These are phyloP conservation scores for Choristoneura fumiferana DNA, from an alignment of 1,140 invertebrate species.

Conservation along the genomic window DNA sequence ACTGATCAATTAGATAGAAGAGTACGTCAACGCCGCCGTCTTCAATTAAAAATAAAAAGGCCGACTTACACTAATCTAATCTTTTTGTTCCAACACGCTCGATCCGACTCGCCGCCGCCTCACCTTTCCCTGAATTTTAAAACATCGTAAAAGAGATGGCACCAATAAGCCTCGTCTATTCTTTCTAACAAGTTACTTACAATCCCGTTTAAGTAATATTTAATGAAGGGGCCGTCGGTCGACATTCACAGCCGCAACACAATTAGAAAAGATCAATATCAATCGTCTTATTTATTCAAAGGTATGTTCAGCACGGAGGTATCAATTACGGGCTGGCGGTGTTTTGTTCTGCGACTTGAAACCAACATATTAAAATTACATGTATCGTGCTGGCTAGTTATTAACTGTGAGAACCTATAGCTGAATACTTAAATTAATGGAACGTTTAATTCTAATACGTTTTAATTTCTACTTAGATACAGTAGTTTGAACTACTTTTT, in stretches of 20 bases:
- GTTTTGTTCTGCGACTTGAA: neutral
- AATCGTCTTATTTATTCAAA: constrained; percentile 54
- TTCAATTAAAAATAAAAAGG: neutral
- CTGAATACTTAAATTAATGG: no score
- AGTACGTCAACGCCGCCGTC: neutral
- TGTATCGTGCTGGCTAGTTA: neutral
- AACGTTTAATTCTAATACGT: no score
- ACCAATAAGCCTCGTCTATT: constrained; percentile 41
- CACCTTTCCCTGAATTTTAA: constrained; percentile 25
- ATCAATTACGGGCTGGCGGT: constrained; percentile 4
- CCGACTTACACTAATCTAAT: neutral
- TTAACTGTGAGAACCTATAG: no score
- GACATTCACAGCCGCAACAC: constrained; percentile 51
- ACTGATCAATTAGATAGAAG: no score
- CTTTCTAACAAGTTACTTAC: constrained; percentile 60
- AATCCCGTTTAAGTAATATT: constrained; percentile 63
- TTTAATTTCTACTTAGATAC: no score
- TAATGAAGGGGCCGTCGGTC: constrained; percentile 54
- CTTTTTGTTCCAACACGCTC: constrained; percentile 5
- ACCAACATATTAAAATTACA: constrained; percentile 8
- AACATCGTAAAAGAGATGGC: constrained; percentile 37
- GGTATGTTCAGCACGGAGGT: constrained; percentile 21
- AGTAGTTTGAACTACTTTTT: no score
- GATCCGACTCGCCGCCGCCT: constrained; percentile 1
- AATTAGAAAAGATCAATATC: constrained; percentile 73